phyloP scores from a whole-genome alignment of 2,888 invertebrate species.

The Pachycephus smyrnensis region DNA sequence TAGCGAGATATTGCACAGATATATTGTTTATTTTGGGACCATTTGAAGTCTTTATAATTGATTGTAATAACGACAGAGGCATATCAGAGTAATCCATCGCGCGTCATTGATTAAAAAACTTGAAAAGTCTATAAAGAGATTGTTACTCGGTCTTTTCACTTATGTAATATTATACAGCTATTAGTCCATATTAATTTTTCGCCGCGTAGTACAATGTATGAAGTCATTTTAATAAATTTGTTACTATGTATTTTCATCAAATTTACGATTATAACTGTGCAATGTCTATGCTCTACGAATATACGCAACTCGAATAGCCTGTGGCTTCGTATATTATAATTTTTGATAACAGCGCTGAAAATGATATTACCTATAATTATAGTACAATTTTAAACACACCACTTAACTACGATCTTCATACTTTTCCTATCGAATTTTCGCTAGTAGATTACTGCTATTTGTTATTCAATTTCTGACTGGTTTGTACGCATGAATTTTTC shows the following conservation, averaged over 20 bases:
- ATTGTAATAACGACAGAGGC: not conserved
- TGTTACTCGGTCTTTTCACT: not conserved
- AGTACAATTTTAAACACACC: too few relatives aligned
- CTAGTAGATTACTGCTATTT: too few relatives aligned
- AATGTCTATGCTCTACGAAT: not conserved
- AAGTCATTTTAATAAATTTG: not conserved
- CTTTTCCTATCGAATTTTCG: too few relatives aligned
- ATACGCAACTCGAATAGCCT: not conserved
- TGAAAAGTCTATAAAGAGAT: not conserved
- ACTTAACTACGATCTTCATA: too few relatives aligned
- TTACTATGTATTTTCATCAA: not conserved
- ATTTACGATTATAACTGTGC: not conserved
- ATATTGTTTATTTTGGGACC: not conserved
- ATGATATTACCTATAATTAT: not conserved
- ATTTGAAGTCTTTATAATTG: not conserved
- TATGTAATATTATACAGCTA: too few relatives aligned
- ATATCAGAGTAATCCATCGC: not conserved
- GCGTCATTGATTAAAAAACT: not conserved
- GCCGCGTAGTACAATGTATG: too few relatives aligned
- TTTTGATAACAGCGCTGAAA: not conserved
- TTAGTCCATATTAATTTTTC: too few relatives aligned
- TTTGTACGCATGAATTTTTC: too few relatives aligned
- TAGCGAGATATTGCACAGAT: too few relatives aligned
- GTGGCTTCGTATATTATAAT: not conserved
- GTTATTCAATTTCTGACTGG: too few relatives aligned